Evolutionary conservation across 2,113 vertebrate genomes (phyloP).

Genomic region (Naja naja): DNA sequence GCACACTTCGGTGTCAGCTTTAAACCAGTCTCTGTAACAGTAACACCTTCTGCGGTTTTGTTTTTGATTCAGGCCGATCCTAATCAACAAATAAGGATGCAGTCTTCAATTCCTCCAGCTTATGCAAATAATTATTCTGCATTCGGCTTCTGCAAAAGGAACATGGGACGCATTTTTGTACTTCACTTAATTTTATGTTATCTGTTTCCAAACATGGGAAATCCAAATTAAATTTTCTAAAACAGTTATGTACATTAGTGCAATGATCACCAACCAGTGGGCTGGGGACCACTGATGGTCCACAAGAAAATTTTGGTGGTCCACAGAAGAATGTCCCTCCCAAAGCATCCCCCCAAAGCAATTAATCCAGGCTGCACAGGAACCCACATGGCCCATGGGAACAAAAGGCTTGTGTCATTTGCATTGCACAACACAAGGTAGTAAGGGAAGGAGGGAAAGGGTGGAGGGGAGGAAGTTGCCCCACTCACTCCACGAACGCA

Average conservation of each 20-base stretch:
- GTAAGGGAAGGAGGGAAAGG: too few species aligned
- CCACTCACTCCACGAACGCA: too few species aligned
- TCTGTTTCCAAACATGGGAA: not conserved
- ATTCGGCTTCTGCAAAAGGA: not conserved
- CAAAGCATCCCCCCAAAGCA: too few species aligned
- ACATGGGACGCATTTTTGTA: not conserved
- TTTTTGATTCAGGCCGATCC: not conserved
- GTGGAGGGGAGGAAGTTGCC: too few species aligned
- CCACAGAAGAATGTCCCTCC: too few species aligned
- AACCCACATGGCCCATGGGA: too few species aligned
- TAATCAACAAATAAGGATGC: not conserved
- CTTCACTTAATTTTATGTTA: not conserved
- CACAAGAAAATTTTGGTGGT: too few species aligned
- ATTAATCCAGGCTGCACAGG: too few species aligned
- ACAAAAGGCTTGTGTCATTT: too few species aligned
- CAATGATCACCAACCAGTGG: too few species aligned
- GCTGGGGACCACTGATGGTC: too few species aligned
- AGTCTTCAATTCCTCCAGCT: not conserved
- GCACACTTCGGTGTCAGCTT: slow-evolving; percentile 46
- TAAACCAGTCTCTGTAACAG: slow-evolving; percentile 13
- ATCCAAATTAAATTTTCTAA: not conserved
- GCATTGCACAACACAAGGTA: too few species aligned
- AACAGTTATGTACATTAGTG: not conserved
- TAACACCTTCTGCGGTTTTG: slow-evolving; percentile 7
- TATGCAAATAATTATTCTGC: not conserved